A percentile compares a stretch with the other conserved stretches of the same genome.
These are phyloP conservation scores for Hyaena hyaena DNA, from an alignment of 2,113 vertebrate genomes.

Conservation along the genomic window DNA sequence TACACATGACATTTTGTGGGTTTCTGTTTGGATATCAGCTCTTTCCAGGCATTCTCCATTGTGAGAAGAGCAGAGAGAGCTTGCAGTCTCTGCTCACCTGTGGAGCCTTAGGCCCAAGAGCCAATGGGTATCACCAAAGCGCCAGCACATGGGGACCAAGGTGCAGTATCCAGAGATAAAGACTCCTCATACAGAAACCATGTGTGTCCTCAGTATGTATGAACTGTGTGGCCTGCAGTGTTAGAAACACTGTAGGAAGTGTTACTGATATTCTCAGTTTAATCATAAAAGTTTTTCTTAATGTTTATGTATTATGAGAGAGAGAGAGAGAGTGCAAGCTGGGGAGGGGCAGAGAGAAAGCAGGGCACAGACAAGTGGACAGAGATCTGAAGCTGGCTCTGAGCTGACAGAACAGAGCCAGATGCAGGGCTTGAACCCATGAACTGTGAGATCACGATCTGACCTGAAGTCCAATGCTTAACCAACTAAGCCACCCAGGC, in stretches of 20 bases:
- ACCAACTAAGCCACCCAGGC: too few relatives aligned
- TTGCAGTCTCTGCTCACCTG: not conserved
- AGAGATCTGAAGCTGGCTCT: too few relatives aligned
- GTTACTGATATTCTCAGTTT: not conserved
- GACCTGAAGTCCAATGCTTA: too few relatives aligned
- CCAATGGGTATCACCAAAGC: not conserved
- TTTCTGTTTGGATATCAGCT: not conserved
- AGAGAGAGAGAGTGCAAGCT: too few relatives aligned
- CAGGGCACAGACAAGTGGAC: too few relatives aligned
- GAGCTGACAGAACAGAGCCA: too few relatives aligned
- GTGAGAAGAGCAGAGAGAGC: not conserved
- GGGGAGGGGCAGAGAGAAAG: too few relatives aligned
- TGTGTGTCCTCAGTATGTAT: not conserved
- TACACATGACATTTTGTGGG: not conserved
- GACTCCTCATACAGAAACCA: not conserved
- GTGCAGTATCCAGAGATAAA: not conserved
- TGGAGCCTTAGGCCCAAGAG: not conserved
- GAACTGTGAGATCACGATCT: too few relatives aligned
- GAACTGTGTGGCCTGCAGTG: not conserved
- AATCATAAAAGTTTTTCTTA: too few relatives aligned
- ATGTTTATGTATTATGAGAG: too few relatives aligned
- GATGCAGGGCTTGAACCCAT: too few relatives aligned
- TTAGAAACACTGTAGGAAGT: not conserved
- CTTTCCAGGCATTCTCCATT: not conserved
- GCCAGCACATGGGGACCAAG: not conserved